A percentile compares a stretch with the other conserved stretches of the same genome.
These are phyloP conservation scores for Mythimna lalbum DNA, from an alignment of 2,888 invertebrate genomes.

Conservation along the genomic window DNA sequence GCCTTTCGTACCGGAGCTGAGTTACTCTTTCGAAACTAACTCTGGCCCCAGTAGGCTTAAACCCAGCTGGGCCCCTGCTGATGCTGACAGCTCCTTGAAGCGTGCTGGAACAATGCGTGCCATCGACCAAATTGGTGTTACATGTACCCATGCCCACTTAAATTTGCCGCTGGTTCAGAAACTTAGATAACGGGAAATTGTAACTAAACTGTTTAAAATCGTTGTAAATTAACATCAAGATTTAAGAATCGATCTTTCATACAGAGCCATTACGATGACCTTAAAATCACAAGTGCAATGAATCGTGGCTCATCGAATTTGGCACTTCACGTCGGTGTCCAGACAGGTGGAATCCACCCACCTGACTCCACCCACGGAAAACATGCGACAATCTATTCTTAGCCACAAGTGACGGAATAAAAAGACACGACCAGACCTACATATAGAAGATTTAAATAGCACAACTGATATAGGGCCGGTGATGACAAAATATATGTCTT, in stretches of 20 bases:
- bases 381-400: slow-evolving; percentile 33
- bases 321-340: slow-evolving; percentile 29
- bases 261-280: neutral
- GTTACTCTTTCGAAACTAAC: no score
- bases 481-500: slow-evolving; percentile 18
- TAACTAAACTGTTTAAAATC: no score
- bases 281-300: neutral
- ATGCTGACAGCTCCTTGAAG: no score
- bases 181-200: no score
- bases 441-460: slow-evolving; percentile 34
- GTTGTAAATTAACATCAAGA: neutral
- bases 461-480: neutral
- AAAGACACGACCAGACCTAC: slow-evolving; percentile 1
- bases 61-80: no score
- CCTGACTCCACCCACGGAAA: slow-evolving; percentile 37
- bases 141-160: no score
- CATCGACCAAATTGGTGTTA: no score
- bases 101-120: no score
- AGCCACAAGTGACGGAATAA: slow-evolving; percentile 29
- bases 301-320: slow-evolving; percentile 29
- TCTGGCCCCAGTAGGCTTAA: no score
- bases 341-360: slow-evolving; percentile 26
- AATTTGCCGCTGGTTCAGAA: no score
- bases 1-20: no score
- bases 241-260: no score